A percentile compares a stretch with the other conserved stretches of the same genome.
Conservation (phyloP, 1,140 invertebrate genomes). For the Palaemon carinicauda region DNA sequence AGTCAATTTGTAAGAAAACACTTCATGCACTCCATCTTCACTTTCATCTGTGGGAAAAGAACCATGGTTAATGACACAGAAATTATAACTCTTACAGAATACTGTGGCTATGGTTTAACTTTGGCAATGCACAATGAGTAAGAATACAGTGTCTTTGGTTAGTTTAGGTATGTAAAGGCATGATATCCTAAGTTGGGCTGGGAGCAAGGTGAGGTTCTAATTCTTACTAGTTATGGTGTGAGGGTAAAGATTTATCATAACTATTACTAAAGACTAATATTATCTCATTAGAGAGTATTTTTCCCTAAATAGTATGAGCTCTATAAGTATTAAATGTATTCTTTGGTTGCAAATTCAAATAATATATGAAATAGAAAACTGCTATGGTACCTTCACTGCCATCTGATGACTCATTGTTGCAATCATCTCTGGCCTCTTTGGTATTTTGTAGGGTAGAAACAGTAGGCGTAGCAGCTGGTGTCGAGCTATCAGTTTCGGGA, state of each 20-base stretch:
- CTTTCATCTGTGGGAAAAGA: constrained; percentile 21
- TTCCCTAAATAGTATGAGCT: too few species aligned
- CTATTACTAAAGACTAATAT: too few species aligned
- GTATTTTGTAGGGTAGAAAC: not conserved
- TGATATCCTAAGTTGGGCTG: too few species aligned
- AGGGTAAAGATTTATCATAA: too few species aligned
- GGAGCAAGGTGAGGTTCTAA: too few species aligned
- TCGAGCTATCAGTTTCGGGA: constrained; percentile 21
- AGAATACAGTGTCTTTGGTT: too few species aligned
- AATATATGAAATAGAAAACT: not conserved
- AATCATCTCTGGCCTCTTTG: not conserved
- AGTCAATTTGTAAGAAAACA: constrained; percentile 59
- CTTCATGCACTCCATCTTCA: constrained; percentile 56
- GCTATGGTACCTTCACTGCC: not conserved
- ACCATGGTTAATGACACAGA: not conserved
- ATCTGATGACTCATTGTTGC: not conserved
- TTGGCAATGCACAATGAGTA: too few species aligned
- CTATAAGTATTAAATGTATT: too few species aligned
- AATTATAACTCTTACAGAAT: not conserved
- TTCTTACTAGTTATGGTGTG: too few species aligned
- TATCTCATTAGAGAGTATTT: too few species aligned
- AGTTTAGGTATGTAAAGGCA: too few species aligned
- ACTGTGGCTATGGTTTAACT: too few species aligned
- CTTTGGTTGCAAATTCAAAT: not conserved
- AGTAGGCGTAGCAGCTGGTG: not conserved